Percentiles rank a stretch among this genome's conserved stretches.
Evolutionary conservation across 2,113 vertebrate genomes (phyloP).

Genomic region (Brachyistius frenatus): DNA sequence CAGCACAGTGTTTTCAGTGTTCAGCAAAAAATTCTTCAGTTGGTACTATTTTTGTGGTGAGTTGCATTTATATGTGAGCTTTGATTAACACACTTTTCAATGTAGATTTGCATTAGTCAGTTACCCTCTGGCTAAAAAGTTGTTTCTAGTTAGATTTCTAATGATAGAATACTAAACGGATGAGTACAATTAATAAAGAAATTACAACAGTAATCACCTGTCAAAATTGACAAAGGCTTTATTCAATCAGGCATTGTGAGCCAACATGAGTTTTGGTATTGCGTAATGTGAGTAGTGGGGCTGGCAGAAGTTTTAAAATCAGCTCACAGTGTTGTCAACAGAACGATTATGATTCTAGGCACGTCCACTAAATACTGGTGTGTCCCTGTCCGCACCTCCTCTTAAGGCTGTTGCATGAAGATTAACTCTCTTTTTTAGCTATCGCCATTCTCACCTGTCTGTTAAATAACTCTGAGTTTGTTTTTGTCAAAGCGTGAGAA

Average conservation of each 20-base stretch:
- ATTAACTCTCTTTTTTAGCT: slow-evolving; percentile 58
- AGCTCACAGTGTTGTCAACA: slow-evolving; percentile 7
- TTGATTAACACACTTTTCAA: not conserved
- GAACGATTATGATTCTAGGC: slow-evolving; percentile 49
- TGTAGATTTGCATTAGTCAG: not conserved
- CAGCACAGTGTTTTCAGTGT: too few species aligned
- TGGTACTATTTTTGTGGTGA: not conserved
- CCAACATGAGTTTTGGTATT: not conserved
- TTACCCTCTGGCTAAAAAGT: not conserved
- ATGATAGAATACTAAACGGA: not conserved
- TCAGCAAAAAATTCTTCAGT: too few species aligned
- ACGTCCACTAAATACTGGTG: slow-evolving; percentile 24
- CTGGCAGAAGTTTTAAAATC: slow-evolving; percentile 23
- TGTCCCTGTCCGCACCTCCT: slow-evolving; percentile 26
- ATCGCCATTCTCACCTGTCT: slow-evolving; percentile 79
- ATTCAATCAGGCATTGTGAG: not conserved
- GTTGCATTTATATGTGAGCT: not conserved
- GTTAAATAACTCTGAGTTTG: slow-evolving; percentile 56
- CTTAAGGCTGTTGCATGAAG: slow-evolving; percentile 43
- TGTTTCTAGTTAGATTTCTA: not conserved
- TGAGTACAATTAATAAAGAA: not conserved
- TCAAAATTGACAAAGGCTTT: not conserved
- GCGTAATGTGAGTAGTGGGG: not conserved
- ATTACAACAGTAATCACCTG: not conserved
- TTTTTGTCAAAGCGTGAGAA: slow-evolving; percentile 61